Evolutionary conservation across 2,888 invertebrate genomes (phyloP).

Genomic region (Tolmerus cingulatus): DNA sequence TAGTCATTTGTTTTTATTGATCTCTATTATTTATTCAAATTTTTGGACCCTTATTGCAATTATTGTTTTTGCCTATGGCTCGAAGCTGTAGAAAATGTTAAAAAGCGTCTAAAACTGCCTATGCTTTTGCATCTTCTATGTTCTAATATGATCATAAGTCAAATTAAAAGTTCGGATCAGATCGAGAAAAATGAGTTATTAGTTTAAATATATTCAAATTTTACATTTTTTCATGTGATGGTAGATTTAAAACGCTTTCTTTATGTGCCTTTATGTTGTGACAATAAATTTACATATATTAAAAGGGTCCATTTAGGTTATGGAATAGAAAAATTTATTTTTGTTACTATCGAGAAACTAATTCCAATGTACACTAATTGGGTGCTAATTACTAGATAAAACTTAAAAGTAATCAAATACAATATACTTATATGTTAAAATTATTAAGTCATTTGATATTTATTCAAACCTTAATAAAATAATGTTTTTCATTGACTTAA

Average conservation of each 20-base stretch:
- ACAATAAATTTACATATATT: neutral
- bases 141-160: neutral
- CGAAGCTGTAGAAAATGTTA: neutral
- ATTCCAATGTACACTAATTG: neutral
- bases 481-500: too few relatives aligned
- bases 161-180: neutral
- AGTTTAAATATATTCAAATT: neutral
- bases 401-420: neutral
- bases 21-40: neutral
- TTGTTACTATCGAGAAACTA: neutral
- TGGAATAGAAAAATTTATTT: neutral
- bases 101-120: neutral
- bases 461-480: too few relatives aligned
- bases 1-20: neutral
- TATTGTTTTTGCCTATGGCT: neutral
- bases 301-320: neutral
- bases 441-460: too few relatives aligned
- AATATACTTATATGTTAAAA: too few relatives aligned
- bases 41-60: neutral
- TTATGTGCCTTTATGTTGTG: neutral
- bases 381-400: too few relatives aligned
- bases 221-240: neutral
- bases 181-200: neutral
- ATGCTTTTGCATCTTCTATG: neutral
- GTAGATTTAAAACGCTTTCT: neutral